Evolutionary conservation across 2,113 vertebrate species (phyloP), one percentile per base, ranked within the genome.

Genomic region (Lepus americanus): DNA sequence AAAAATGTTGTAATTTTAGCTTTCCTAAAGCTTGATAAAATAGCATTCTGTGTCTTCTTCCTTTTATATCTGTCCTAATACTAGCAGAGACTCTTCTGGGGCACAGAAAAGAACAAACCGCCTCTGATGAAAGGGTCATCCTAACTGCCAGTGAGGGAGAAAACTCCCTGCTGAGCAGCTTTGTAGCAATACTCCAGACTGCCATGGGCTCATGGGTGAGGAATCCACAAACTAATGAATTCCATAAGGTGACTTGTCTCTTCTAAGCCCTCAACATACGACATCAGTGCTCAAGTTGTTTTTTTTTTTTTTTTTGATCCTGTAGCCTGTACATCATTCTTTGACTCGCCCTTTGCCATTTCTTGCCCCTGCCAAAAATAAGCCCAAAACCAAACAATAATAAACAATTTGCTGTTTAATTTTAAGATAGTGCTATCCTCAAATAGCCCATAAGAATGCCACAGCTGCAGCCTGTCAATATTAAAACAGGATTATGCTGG

Each of bases 221-320:
- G 95, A 92, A 74, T 74, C 86, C 69, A 39, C 64, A 53, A 33
- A 59, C 73, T 95, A 61, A 96, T 95, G 64, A 92, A 25, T 66
- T 90, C 91, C 94, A 83, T 73, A 92, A 93, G 86, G 93, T 59
- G 87, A 9, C 66, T 33, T 64, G 63, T 92, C 25, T 85, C 77
- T 96, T 77, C 84, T 22, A 44, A 80, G 69, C 49, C 63, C 17
- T 6, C 4, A 23, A 74, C 55, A 17, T 39, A 61, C 36, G 6
- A 36, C 55, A 12, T 1, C 33, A 78, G 20, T 27, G 66, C 23
- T 39, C 27, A 17, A 59, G 63, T 9, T 59, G 17, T 59, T 59
- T 39, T 6, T 44, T 7, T 44, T 59, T 14, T 59, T 14, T 20
- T 14, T 64, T 87, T 88, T 85, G 29, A 39, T 49, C 69, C 69